Base-by-base conservation (phyloP, 2,797 vertebrate genomes). In the Manis crassicaudata region DNA sequence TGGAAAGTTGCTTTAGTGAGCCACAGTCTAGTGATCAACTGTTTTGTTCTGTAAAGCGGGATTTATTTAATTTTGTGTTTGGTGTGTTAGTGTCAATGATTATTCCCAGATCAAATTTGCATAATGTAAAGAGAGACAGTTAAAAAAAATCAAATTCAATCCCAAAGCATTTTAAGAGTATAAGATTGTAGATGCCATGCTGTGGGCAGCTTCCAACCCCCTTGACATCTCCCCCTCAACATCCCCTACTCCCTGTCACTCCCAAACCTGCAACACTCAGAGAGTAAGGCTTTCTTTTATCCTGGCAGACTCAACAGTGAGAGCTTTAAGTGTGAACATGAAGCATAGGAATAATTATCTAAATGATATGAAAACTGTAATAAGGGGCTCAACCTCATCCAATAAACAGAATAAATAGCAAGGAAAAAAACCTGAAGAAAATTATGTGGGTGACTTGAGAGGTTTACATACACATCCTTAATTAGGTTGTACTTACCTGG, bases 401-500 rank as follows among this genome's bases (percentile, higher is more conserved):
- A 93, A 95, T 76, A 94, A 68, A 50, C 75, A 95, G 40, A 93
- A 23, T 43, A 86, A 96, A 84, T 21, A 92, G 50, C 65, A 87
- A 92, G 86, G 72, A 79, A 95, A 96, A 96, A 46, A 85, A 86
- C 56, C 56, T 80, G 65, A 92, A 81, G 90, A 89, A 88, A 96
- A 91, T 95, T 94, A 60, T 56, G 68, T 68, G 72, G 60, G 60
- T 37, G 73, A 88, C 80, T 77, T 94, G 80, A 91, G 70, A 90
- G 76, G 67, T 94, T 95, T 97, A 92, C 94, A 65, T 73, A 76
- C 79, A 86, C 54, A 43, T 63, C 82, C 63, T 96, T 96, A 95
- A 97, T 95, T 96, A 95, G 88, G 79, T 94, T 88, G 77, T 54
- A 52, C 37, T 92, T 94, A 88, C 90, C 56, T 85, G 68, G 83